phyloP scores from a whole-genome alignment of 2,797 vertebrate genomes.

The Okamejei kenojei region DNA sequence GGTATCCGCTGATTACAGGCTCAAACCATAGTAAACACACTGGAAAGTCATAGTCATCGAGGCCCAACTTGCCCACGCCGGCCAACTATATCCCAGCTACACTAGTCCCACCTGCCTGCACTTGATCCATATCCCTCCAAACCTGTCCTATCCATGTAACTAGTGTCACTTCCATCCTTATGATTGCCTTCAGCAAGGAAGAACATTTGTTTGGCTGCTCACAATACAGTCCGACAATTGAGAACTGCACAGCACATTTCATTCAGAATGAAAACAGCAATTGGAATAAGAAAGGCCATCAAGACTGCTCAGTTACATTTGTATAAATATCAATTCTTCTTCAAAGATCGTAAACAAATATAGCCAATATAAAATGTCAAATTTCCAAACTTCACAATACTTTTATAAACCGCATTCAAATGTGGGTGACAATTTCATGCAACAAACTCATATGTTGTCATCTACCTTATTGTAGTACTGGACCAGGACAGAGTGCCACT shows the following conservation, averaged over 20 bases:
- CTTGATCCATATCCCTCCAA: too few species aligned
- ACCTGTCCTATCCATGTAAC: too few species aligned
- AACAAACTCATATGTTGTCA: background rate
- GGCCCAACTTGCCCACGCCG: too few species aligned
- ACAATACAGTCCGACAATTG: background rate
- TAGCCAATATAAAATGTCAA: background rate
- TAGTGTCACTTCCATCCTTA: background rate
- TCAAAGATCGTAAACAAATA: background rate
- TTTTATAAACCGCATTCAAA: background rate
- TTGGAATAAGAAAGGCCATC: background rate
- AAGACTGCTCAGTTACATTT: background rate
- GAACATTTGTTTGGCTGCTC: background rate
- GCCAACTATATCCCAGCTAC: too few species aligned
- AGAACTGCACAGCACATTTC: background rate
- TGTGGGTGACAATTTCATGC: background rate
- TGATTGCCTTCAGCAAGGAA: background rate
- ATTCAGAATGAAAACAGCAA: background rate
- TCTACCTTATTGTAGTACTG: constrained; percentile 98
- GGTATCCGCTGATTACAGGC: background rate
- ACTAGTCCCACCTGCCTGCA: too few species aligned
- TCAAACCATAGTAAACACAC: background rate
- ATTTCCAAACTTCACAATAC: background rate
- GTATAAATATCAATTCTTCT: too few species aligned
- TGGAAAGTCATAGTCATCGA: too few species aligned
- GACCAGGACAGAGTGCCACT: constrained; percentile 89